Evolutionary conservation across 2,888 invertebrate species (phyloP), one percentile per base, ranked within the genome.

Genomic region (Drosophila ustulata): DNA sequence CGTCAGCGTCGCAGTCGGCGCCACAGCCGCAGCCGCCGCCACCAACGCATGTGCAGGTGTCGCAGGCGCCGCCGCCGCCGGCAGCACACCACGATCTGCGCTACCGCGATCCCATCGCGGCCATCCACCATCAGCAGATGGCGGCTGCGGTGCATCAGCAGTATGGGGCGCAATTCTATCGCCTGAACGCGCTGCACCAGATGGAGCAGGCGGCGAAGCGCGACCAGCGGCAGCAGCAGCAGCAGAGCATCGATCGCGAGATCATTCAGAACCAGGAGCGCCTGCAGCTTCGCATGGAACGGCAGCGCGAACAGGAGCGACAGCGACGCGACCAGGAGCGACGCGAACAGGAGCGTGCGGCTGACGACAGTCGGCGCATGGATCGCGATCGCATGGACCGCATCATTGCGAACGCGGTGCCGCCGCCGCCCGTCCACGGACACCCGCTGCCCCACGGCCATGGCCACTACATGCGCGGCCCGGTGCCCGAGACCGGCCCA

Each of bases 81-180:
- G 81, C 89, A 0, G 79, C 91, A 0, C 92, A 92, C 71, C 92
- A 92, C 55, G 92, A 92, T 30, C 78, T 92, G 8, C 91, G 92
- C 13, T 92, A 91, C 93, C 70, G 94, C 91, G 72, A 94, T 92
- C 94, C 91, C 30, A 89, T 93, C 73, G 75, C 82, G 66, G 88
- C 89, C 5, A 90, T 93, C 86, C 92, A 93, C 41, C 93, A 93
- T 45, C 89, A 89, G 7, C 80, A 82, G 74, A 67, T 90, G 90
- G 56, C 87, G 75, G 64, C 89, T 73, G 25, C 90, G 2, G 76
- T 91, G 32, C 81, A 80, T 4, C 89, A 87, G 46, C 82, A 92
- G 25, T 90, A 92, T 52, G 82, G 65, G 37, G 71, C 80, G 74
- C 85, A 84, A 47, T 82, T 80, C 30, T 80, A 86, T 13, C 78